These are phyloP conservation scores for Emys orbicularis DNA, from an alignment of 2,797 vertebrate species.

Conservation along the genomic window DNA sequence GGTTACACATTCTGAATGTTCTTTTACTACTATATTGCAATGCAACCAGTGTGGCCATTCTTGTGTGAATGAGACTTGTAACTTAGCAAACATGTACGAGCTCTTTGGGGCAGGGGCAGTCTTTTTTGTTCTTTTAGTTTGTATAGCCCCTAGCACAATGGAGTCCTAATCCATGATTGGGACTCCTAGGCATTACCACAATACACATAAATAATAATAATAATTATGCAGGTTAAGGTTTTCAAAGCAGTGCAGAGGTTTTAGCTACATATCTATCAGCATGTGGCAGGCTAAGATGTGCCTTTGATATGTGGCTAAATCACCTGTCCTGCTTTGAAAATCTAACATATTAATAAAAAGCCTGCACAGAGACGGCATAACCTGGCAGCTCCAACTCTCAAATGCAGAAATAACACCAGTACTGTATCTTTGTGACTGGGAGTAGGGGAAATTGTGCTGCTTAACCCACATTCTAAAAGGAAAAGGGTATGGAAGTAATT, in stretches of 20 bases:
- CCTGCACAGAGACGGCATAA: neutral
- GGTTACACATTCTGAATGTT: fast-evolving
- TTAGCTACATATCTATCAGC: neutral
- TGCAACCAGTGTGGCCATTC: neutral
- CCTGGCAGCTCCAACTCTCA: neutral
- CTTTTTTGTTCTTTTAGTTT: neutral
- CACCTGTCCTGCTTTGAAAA: neutral
- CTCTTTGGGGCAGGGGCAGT: neutral
- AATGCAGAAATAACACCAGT: neutral
- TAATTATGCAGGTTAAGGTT: neutral
- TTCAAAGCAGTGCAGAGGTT: neutral
- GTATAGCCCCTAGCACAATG: neutral
- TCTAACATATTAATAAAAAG: neutral
- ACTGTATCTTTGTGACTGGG: neutral
- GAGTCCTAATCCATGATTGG: neutral
- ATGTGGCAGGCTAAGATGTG: neutral
- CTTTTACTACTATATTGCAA: neutral
- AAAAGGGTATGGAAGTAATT: neutral
- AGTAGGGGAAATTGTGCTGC: neutral
- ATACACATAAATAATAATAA: fast-evolving
- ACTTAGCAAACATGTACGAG: neutral
- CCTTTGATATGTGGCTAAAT: neutral
- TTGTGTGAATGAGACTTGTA: neutral
- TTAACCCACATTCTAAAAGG: neutral
- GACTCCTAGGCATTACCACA: neutral